These are phyloP conservation scores for Eidolon dupreanum DNA, from an alignment of 2,797 vertebrate species.

Conservation along the genomic window DNA sequence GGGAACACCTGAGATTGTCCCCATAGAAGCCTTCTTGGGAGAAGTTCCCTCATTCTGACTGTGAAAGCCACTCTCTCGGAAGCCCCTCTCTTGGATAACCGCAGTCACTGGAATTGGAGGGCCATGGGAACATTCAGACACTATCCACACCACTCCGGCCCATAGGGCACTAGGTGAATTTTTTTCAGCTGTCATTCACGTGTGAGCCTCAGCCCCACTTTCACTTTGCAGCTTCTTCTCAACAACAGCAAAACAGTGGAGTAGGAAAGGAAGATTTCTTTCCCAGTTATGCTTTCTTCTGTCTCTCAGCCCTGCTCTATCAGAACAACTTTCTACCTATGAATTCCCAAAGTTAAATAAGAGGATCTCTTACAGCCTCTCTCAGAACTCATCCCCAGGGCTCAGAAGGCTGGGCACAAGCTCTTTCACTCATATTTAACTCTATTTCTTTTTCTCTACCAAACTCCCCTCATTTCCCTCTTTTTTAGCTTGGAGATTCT, in stretches of 20 bases:
- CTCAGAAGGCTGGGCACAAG: not conserved
- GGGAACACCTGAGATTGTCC: not conserved
- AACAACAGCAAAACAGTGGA: not conserved
- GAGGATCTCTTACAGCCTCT: not conserved
- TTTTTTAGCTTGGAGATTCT: not conserved
- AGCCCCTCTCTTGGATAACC: not conserved
- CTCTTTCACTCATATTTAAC: not conserved
- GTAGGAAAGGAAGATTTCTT: not conserved
- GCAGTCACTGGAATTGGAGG: not conserved
- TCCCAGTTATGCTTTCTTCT: not conserved
- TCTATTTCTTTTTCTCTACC: not conserved
- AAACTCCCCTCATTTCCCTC: not conserved
- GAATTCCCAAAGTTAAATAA: not conserved
- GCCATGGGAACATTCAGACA: accelerated
- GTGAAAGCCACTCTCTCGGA: not conserved
- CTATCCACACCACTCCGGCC: not conserved
- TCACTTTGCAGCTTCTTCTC: not conserved
- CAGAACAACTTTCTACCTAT: not conserved
- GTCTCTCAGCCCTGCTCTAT: not conserved
- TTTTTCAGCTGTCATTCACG: not conserved
- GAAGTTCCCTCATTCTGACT: not conserved
- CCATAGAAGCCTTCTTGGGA: not conserved
- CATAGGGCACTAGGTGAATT: too few species aligned
- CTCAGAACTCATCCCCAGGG: not conserved
- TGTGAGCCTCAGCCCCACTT: too few species aligned